A percentile compares a stretch with the other conserved stretches of the same genome.
Evolutionary conservation across 37 sponge, comb jelly and placozoan species (phyloP).

Genomic region (Theonella swinhoei): DNA sequence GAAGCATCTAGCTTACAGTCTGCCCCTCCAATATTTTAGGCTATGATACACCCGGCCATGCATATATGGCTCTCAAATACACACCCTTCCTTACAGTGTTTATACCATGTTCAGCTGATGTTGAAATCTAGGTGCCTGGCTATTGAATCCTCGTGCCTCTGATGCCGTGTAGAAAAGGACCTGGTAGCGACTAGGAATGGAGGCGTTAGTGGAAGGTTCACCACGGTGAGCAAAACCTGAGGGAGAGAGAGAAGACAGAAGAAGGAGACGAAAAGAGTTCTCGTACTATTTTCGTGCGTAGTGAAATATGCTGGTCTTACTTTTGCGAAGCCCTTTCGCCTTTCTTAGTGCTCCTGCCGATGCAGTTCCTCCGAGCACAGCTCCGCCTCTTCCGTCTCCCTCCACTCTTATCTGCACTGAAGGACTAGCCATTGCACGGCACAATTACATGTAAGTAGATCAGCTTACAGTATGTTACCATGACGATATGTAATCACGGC

Average conservation of each 20-base stretch:
- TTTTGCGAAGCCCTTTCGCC: neutral
- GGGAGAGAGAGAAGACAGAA: too few relatives aligned
- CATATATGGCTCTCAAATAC: too few relatives aligned
- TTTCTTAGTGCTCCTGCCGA: neutral
- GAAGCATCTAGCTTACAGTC: too few relatives aligned
- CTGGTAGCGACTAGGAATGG: constrained; percentile 91
- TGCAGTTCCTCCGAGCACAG: neutral
- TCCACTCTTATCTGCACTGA: neutral
- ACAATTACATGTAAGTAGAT: too few relatives aligned
- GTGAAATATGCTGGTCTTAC: too few relatives aligned
- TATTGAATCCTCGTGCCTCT: constrained; percentile 86
- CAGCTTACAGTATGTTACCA: too few relatives aligned
- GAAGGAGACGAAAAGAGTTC: neutral
- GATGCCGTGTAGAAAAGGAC: constrained; percentile 64
- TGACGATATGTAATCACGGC: too few relatives aligned
- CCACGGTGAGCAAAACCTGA: neutral
- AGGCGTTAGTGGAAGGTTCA: constrained; percentile 65
- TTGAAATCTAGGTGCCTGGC: constrained; percentile 73
- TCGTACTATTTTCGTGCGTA: neutral
- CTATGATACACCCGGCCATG: too few relatives aligned
- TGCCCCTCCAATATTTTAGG: too few relatives aligned
- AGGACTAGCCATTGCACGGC: neutral
- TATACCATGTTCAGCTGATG: constrained; percentile 16
- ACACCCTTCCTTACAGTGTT: too few relatives aligned
- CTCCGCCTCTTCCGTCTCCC: neutral